Conservation (phyloP, 2,113 vertebrate species). For the Indri indri region DNA sequence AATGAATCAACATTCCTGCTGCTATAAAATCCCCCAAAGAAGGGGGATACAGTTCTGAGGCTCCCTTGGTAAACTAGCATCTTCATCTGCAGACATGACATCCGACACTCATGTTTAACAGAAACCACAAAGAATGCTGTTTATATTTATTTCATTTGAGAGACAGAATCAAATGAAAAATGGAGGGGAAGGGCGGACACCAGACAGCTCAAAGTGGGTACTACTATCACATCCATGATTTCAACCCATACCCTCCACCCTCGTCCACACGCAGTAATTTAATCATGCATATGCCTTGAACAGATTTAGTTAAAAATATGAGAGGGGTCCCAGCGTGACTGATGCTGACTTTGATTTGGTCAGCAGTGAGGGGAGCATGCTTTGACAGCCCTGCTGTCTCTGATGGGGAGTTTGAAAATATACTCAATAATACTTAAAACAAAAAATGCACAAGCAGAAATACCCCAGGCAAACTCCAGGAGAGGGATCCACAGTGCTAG, state of each 20-base stretch:
- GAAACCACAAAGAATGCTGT: constrained; percentile 21
- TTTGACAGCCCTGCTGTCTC: background rate
- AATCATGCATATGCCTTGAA: background rate
- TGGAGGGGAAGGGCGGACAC: background rate
- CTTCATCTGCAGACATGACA: background rate
- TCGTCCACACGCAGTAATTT: background rate
- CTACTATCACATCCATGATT: background rate
- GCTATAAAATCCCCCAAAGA: background rate
- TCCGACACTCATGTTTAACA: background rate
- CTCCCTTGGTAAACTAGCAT: background rate
- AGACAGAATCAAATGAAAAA: constrained; percentile 24
- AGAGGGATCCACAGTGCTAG: background rate
- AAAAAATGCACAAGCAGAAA: background rate
- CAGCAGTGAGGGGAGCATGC: background rate
- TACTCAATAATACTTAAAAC: constrained; percentile 26
- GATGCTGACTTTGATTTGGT: background rate
- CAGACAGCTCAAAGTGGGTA: background rate
- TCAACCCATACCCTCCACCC: background rate
- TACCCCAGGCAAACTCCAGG: background rate
- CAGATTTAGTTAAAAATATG: background rate
- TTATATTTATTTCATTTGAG: background rate
- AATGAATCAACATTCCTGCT: constrained; percentile 25
- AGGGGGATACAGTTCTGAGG: background rate
- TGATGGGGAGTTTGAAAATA: background rate
- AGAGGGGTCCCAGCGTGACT: background rate